A percentile compares a stretch with the other conserved stretches of the same genome.
These are phyloP conservation scores for Drosophila parthenogenetica DNA, from an alignment of 2,888 invertebrate species.

Conservation along the genomic window DNA sequence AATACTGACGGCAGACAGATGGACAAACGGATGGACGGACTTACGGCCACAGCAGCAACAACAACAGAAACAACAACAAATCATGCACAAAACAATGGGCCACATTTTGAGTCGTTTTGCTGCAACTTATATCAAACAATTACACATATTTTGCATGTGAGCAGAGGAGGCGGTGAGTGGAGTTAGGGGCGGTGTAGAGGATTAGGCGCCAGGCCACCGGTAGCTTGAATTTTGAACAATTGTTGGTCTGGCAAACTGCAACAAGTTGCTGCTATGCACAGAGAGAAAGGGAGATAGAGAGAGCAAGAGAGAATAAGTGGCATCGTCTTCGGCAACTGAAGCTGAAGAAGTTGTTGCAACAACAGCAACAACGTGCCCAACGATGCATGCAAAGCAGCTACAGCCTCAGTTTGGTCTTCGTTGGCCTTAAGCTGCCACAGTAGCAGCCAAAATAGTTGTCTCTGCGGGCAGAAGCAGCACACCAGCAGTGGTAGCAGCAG, in stretches of 20 bases:
- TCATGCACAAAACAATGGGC: conserved; percentile 83
- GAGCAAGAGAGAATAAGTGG: conserved; percentile 29
- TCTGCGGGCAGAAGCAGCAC: conserved; percentile 25
- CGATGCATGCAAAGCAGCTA: conserved; percentile 76
- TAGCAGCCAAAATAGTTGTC: conserved; percentile 78
- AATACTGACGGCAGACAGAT: conserved; percentile 53
- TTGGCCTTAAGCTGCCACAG: conserved; percentile 56
- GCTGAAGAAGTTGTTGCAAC: conserved; percentile 80
- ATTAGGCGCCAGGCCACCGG: conserved; percentile 58
- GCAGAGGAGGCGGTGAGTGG: neutral
- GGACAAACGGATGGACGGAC: neutral
- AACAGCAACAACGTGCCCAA: conserved; percentile 69
- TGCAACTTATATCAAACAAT: conserved; percentile 80
- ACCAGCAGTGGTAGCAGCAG: neutral
- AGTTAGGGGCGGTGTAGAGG: conserved; percentile 14
- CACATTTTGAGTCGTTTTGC: conserved; percentile 78
- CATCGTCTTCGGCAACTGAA: conserved; percentile 53
- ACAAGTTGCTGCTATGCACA: conserved; percentile 69
- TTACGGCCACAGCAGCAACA: conserved; percentile 6
- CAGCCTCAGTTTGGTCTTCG: conserved; percentile 4
- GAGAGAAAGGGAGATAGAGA: conserved; percentile 21
- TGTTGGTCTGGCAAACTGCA: conserved; percentile 60
- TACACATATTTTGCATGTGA: conserved; percentile 79
- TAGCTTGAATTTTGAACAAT: conserved; percentile 70
- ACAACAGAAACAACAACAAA: conserved; percentile 74